A percentile compares a stretch with the other conserved stretches of the same genome.
Conservation (phyloP, 2,888 invertebrate species). For the Achlya flavicornis region DNA sequence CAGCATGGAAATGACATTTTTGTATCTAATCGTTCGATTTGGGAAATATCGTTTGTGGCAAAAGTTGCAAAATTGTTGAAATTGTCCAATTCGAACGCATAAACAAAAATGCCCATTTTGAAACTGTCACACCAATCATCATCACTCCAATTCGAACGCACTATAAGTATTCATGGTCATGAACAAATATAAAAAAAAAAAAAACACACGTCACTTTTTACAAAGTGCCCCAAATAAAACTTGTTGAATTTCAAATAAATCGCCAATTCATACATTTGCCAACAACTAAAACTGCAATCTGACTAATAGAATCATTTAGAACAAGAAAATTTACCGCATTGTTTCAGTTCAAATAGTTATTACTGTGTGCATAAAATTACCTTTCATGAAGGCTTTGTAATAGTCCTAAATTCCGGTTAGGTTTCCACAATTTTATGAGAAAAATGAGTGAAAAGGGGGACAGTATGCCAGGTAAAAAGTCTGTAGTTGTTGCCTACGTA, state of each 20-base stretch:
- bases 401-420: not conserved
- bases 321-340: not conserved
- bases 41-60: too few species aligned
- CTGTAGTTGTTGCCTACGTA: conserved; percentile 89
- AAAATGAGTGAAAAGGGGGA: conserved; percentile 40
- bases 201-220: not conserved
- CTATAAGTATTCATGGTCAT: too few species aligned
- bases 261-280: not conserved
- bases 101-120: too few species aligned
- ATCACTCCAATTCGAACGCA: too few species aligned
- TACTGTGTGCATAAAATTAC: not conserved
- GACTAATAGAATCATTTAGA: not conserved
- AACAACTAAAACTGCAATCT: not conserved
- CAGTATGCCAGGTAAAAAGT: conserved; percentile 72
- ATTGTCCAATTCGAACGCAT: too few species aligned
- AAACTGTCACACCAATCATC: too few species aligned
- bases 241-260: not conserved
- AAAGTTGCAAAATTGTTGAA: too few species aligned
- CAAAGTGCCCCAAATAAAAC: not conserved
- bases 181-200: too few species aligned
- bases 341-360: not conserved
- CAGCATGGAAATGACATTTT: too few species aligned
- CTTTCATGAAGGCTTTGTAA: not conserved
- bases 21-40: too few species aligned
- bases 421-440: not conserved